Conservation (phyloP, 2,888 invertebrate genomes). For the Nebria brevicollis region DNA sequence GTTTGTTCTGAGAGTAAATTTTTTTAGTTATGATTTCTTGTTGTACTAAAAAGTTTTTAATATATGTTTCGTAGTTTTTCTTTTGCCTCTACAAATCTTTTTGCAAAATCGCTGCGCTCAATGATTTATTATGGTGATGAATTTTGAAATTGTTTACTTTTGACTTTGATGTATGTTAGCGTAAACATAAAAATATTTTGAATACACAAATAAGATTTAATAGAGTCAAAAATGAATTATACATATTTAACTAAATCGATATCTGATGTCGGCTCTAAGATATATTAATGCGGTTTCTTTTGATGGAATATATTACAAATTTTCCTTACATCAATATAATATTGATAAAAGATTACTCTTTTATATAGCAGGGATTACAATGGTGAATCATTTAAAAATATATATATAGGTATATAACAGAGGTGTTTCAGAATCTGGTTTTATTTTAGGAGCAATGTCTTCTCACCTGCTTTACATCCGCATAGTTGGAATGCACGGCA, state of each 20-base stretch:
- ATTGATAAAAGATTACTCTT: not conserved
- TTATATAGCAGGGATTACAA: not conserved
- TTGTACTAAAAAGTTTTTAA: conserved; percentile 16
- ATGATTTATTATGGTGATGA: conserved; percentile 10
- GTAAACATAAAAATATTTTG: not conserved
- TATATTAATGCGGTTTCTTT: no score
- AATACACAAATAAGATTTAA: no score
- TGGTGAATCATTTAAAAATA: not conserved
- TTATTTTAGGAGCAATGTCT: not conserved
- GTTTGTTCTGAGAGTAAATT: not conserved
- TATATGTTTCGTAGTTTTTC: conserved; percentile 18
- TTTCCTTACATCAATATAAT: not conserved
- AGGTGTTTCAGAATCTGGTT: not conserved
- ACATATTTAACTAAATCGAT: no score
- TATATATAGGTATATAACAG: not conserved
- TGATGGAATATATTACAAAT: no score
- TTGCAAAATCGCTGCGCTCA: conserved; percentile 6
- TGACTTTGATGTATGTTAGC: not conserved
- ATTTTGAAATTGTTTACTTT: conserved; percentile 18
- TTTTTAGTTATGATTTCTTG: not conserved
- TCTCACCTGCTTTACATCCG: not conserved
- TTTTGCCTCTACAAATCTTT: not conserved
- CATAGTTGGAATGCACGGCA: not conserved
- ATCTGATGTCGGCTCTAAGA: no score
- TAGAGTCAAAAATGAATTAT: no score